Evolutionary conservation across 2,113 vertebrate genomes (phyloP), one percentile per base, ranked within the genome.

Genomic region (Cervus canadensis): DNA sequence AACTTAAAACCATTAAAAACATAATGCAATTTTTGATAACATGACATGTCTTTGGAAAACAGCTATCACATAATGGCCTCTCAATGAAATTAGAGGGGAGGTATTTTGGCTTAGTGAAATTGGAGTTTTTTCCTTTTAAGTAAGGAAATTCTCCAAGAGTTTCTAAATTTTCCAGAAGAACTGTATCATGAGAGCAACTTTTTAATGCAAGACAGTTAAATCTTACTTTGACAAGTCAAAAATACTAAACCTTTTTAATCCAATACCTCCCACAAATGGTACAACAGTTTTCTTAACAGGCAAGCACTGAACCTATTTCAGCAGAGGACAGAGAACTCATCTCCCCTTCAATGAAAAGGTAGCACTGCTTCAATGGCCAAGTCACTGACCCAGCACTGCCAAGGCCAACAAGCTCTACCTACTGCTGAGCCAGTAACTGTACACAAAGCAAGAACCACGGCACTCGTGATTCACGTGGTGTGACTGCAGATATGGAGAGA

Each of bases 391-490:
- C 33, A 96, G 25, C 33, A 84, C 23, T 56, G 64, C 79, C 93
- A 95, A 64, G 8, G 30, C 33, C 62, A 89, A 88, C 1, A 59
- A 83, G n/a, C 12, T 95, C 83, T 93, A 64, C 25, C 59, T 54
- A 88, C 5, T 89, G 93, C 92, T 87, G 30, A 62, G 43, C 98
- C 7, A 54, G 62, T 52, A 48, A 92, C 64, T 98, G 79, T 85
- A 95, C 23, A 60, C 56, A 97, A 96, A 71, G 54, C 94, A 98
- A 95, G 89, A 97, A 96, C 26, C 94, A 96, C 59, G 93, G 96
- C 14, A 96, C 83, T 78, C 87, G 95, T 14, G 79, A 93, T 36
- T 89, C 89, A 93, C 71, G 81, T 97, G 94, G 79, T 87, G 87
- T 84, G 93, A 56, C 1, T 88, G 30, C n/a, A 92, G 87, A 92